Conservation (phyloP, 2,113 vertebrate genomes). For the Miniopterus natalensis region DNA sequence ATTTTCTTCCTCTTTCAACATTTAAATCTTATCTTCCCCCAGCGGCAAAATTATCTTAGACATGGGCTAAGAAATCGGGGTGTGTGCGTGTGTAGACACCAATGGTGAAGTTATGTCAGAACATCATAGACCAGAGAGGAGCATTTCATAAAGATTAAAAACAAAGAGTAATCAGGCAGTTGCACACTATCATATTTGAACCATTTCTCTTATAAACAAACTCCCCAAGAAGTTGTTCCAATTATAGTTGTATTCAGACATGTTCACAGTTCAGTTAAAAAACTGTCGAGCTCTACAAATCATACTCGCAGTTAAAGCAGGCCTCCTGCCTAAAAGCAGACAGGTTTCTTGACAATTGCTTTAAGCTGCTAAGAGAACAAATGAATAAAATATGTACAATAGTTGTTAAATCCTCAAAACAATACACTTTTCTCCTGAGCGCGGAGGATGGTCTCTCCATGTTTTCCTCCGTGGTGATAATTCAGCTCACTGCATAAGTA, state of each 20-base stretch:
- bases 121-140: slow-evolving; percentile 21
- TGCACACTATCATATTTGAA: neutral
- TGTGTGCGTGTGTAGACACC: neutral
- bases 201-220: slow-evolving; percentile 19
- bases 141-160: slow-evolving; percentile 49
- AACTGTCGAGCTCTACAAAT: neutral
- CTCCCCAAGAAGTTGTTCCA: slow-evolving; percentile 10
- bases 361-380: slow-evolving; percentile 36
- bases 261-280: slow-evolving; percentile 14
- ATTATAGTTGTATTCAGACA: slow-evolving; percentile 1
- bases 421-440: neutral
- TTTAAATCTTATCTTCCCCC: neutral
- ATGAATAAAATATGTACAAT: slow-evolving; percentile 19
- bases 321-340: neutral
- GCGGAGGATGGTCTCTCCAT: neutral
- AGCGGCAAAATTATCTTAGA: neutral
- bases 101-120: neutral
- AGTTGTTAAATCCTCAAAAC: slow-evolving; percentile 46
- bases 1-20: neutral
- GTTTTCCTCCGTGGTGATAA: slow-evolving; percentile 20
- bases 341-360: slow-evolving; percentile 47
- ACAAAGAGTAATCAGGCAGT: neutral
- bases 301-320: slow-evolving; percentile 48
- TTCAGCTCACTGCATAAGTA: slow-evolving; percentile 30
- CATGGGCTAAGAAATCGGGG: neutral